These are phyloP conservation scores for Drosophila insularis DNA, from an alignment of 1,140 invertebrate species.

Conservation along the genomic window DNA sequence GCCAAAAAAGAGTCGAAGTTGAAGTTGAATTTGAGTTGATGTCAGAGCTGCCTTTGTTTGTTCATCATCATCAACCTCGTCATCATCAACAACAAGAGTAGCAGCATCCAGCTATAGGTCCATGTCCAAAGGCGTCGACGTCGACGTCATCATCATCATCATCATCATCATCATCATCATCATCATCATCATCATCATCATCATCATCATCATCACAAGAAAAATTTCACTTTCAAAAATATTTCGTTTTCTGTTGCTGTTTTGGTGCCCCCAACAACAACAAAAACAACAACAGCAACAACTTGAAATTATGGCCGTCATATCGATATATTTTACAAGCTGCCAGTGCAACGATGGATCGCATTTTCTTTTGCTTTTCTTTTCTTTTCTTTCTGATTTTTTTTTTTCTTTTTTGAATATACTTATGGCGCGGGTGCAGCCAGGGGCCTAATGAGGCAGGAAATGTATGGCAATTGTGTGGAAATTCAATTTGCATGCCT, in stretches of 20 bases:
- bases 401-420: slow-evolving; percentile 11
- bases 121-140: slow-evolving; percentile 25
- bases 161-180: slow-evolving; percentile 32
- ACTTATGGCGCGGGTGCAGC: slow-evolving; percentile 46
- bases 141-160: slow-evolving; percentile 48
- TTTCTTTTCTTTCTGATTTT: background rate
- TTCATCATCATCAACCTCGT: slow-evolving; percentile 56
- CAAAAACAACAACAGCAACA: background rate
- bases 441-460: slow-evolving; percentile 50
- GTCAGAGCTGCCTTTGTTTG: slow-evolving; percentile 49
- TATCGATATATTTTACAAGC: slow-evolving; percentile 20
- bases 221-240: slow-evolving; percentile 61
- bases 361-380: slow-evolving; percentile 7
- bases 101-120: slow-evolving; percentile 39
- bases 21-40: slow-evolving; percentile 16
- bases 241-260: slow-evolving; percentile 38
- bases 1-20: slow-evolving; percentile 37
- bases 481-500: slow-evolving; percentile 20
- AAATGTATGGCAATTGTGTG: slow-evolving; percentile 31
- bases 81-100: slow-evolving; percentile 28
- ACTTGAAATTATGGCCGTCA: slow-evolving; percentile 47
- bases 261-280: slow-evolving; percentile 30
- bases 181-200: slow-evolving; percentile 34
- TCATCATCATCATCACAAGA: slow-evolving; percentile 27
- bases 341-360: slow-evolving; percentile 13